These are phyloP conservation scores for Hydriomena furcata DNA, from an alignment of 2,888 invertebrate species.

Conservation along the genomic window DNA sequence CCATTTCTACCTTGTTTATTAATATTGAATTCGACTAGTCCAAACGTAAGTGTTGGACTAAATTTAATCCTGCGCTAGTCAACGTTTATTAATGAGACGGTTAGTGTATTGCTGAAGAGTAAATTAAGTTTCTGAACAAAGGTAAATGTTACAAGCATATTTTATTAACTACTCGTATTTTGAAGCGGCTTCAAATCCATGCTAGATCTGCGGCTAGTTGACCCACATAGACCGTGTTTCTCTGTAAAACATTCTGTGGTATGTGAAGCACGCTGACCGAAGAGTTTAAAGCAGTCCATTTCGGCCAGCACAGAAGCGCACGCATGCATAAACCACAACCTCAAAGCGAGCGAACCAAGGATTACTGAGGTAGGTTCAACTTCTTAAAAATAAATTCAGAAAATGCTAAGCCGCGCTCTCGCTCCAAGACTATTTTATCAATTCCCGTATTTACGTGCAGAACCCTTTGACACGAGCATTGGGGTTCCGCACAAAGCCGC, in stretches of 20 bases:
- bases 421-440: slow-evolving; percentile 26
- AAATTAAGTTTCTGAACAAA: no score
- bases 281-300: slow-evolving; percentile 11
- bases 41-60: no score
- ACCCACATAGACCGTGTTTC: not conserved
- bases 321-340: slow-evolving; percentile 11
- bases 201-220: not conserved
- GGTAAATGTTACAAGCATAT: not conserved
- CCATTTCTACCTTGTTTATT: no score
- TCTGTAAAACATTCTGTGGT: slow-evolving; percentile 3
- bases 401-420: slow-evolving; percentile 6
- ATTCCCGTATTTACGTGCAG: slow-evolving; percentile 28
- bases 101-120: no score
- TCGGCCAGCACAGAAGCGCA: slow-evolving; percentile 10
- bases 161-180: no score
- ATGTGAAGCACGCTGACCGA: slow-evolving; percentile 7
- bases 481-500: slow-evolving; percentile 31
- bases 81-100: no score
- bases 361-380: slow-evolving; percentile 1
- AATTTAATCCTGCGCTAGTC: no score
- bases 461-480: slow-evolving; percentile 36
- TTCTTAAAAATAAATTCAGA: slow-evolving; percentile 20
- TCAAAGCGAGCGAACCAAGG: slow-evolving; percentile 8
- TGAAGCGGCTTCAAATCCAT: not conserved
- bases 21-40: no score